Evolutionary conservation across 2,113 vertebrate genomes (phyloP).

Genomic region (Atlantisia rogersi): DNA sequence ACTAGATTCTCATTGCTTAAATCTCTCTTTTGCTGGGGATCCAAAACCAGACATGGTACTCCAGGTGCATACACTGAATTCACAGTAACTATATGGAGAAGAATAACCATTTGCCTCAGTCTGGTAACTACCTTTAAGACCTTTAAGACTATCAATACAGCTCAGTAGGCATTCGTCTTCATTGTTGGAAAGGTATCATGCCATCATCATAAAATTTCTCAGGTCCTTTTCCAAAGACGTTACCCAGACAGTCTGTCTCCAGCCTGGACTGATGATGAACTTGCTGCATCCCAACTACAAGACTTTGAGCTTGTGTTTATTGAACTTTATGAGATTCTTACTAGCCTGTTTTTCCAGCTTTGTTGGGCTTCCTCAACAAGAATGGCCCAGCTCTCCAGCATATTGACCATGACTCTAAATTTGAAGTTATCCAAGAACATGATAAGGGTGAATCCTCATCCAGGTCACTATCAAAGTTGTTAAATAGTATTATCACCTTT

Average conservation of each 20-base stretch:
- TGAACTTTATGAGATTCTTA: neutral
- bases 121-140: neutral
- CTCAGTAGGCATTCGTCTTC: neutral
- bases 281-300: neutral
- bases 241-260: neutral
- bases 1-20: neutral
- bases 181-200: neutral
- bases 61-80: neutral
- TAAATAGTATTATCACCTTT: neutral
- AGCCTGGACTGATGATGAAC: neutral
- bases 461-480: neutral
- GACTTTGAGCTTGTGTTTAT: neutral
- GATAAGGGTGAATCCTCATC: rapidly evolving
- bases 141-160: neutral
- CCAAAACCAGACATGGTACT: neutral
- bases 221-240: neutral
- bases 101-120: neutral
- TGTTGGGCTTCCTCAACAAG: neutral
- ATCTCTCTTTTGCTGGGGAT: neutral
- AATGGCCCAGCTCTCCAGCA: neutral
- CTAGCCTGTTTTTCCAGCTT: neutral
- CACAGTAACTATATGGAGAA: neutral
- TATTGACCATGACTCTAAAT: neutral
- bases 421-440: neutral
- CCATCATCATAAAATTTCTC: neutral